Conservation (phyloP, 2,797 vertebrate genomes). For the Rhinogobio ventralis region DNA sequence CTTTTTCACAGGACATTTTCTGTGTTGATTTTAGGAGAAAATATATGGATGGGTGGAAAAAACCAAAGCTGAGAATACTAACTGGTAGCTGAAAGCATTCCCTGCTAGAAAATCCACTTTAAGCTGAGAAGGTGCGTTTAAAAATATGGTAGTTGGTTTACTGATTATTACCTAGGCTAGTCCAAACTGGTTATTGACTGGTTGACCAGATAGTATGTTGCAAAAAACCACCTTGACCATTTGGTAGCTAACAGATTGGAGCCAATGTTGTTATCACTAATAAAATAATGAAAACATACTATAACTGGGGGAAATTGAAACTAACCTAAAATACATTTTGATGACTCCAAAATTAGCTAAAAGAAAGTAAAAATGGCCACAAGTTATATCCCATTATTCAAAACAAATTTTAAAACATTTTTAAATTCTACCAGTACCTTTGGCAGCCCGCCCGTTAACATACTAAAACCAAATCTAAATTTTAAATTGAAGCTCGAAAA, state of each 20-base stretch:
- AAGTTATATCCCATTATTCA: background rate
- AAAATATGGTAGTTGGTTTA: background rate
- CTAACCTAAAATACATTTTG: background rate
- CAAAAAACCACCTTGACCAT: background rate
- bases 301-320: background rate
- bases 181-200: background rate
- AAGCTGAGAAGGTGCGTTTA: background rate
- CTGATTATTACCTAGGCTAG: background rate
- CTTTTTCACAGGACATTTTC: conserved; percentile 5
- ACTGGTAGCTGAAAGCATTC: background rate
- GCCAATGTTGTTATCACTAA: background rate
- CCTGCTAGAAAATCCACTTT: background rate
- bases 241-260: background rate
- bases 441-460: background rate
- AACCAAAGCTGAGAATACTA: background rate
- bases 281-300: background rate
- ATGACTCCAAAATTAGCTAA: background rate
- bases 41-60: background rate
- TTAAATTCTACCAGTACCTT: background rate
- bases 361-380: background rate
- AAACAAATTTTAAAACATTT: background rate
- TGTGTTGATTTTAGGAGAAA: conserved; percentile 8
- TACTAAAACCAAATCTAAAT: background rate
- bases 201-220: background rate
- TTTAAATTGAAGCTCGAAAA: background rate